Evolutionary conservation across 2,888 invertebrate species (phyloP).

Genomic region (Lepidochrysops patricia): DNA sequence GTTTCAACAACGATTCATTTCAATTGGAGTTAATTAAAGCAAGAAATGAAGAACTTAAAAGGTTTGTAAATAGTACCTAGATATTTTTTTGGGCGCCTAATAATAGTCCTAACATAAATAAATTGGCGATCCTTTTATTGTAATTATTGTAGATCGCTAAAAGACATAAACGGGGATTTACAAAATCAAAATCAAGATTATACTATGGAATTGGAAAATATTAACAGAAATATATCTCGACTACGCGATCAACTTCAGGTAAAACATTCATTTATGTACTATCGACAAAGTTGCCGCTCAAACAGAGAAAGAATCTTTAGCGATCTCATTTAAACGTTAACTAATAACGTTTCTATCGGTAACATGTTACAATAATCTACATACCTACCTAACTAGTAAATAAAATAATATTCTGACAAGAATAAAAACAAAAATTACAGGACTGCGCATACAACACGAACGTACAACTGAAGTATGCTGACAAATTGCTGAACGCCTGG

Average conservation of each 20-base stretch:
- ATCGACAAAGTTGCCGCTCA: too few species aligned
- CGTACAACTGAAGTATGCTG: conserved; percentile 46
- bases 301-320: too few species aligned
- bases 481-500: conserved; percentile 53
- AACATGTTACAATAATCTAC: too few species aligned
- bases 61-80: conserved; percentile 28
- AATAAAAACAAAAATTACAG: conserved; percentile 19
- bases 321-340: too few species aligned
- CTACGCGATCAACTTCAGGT: conserved; percentile 54
- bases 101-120: too few species aligned
- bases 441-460: conserved; percentile 39
- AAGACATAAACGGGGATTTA: conserved; percentile 33
- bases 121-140: not conserved
- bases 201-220: conserved; percentile 33
- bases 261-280: conserved; percentile 17
- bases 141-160: conserved; percentile 32
- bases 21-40: conserved; percentile 30
- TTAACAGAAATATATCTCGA: conserved; percentile 44
- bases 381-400: too few species aligned
- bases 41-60: conserved; percentile 34
- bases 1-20: conserved; percentile 32
- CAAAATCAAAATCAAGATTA: conserved; percentile 36
- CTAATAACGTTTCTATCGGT: too few species aligned
- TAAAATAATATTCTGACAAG: too few species aligned
- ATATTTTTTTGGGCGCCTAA: too few species aligned